phyloP scores from a whole-genome alignment of 2,797 vertebrate species.

The Acanthurus leucopareius region DNA sequence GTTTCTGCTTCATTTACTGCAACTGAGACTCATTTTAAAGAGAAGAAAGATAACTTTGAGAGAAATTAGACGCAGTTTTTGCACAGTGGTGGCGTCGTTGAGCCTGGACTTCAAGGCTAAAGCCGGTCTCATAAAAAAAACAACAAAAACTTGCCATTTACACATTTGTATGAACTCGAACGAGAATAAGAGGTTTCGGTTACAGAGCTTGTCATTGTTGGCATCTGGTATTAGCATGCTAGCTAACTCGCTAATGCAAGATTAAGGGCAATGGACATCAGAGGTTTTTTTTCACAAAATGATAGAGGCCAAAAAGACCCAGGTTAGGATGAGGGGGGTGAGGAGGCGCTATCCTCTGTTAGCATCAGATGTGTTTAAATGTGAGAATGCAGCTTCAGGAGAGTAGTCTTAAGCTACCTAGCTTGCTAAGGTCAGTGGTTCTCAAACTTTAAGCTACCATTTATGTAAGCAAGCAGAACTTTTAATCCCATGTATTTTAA shows the following conservation, averaged over 20 bases:
- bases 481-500: too few species aligned
- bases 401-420: neutral
- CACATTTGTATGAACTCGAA: too few species aligned
- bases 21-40: constrained; percentile 66
- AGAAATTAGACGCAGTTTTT: constrained; percentile 53
- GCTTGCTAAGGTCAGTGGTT: neutral
- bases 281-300: neutral
- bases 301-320: neutral
- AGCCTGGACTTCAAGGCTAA: too few species aligned
- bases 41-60: constrained; percentile 46
- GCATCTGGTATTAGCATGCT: neutral
- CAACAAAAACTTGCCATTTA: too few species aligned
- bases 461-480: too few species aligned
- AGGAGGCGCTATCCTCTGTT: neutral
- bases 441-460: too few species aligned
- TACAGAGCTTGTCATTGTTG: neutral
- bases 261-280: too few species aligned
- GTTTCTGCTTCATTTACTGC: constrained; percentile 74
- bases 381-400: neutral
- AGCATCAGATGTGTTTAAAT: neutral
- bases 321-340: neutral
- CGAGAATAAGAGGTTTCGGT: neutral
- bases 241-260: neutral
- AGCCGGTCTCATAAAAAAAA: too few species aligned
- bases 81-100: too few species aligned